These are phyloP conservation scores for Ypsolopha sequella DNA, from an alignment of 2,888 invertebrate genomes.

Conservation along the genomic window DNA sequence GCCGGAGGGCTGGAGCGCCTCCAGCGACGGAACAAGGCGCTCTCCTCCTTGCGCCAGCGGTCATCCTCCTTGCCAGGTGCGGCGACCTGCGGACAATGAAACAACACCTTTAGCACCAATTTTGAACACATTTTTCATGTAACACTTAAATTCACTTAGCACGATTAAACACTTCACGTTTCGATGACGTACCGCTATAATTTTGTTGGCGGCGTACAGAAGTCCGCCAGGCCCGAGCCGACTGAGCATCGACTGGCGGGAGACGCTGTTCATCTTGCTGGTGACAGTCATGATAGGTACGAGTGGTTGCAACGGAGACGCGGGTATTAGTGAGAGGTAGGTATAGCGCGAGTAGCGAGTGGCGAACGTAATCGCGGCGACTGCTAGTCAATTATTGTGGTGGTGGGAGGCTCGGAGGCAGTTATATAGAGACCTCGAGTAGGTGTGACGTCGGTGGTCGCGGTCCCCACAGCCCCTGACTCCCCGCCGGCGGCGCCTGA, in stretches of 20 bases:
- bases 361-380: conserved; percentile 34
- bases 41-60: conserved; percentile 61
- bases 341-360: conserved; percentile 36
- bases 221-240: conserved; percentile 63
- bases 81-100: conserved; percentile 64
- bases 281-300: conserved; percentile 56
- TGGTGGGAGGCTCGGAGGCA: conserved; percentile 47
- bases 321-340: conserved; percentile 36
- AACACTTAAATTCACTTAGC: conserved; percentile 4
- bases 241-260: conserved; percentile 58
- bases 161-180: conserved; percentile 18
- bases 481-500: background rate
- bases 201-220: conserved; percentile 62
- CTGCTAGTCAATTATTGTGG: conserved; percentile 51
- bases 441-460: conserved; percentile 48
- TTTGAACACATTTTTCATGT: conserved; percentile 21
- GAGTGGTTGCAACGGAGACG: conserved; percentile 33
- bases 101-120: conserved; percentile 45
- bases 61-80: conserved; percentile 62
- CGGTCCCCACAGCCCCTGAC: conserved; percentile 15
- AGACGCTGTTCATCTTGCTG: conserved; percentile 68
- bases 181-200: conserved; percentile 62
- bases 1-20: conserved; percentile 39
- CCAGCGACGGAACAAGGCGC: conserved; percentile 60
- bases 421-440: conserved; percentile 63